Evolutionary conservation across 1,140 invertebrate species (phyloP), one percentile per base, ranked within the genome.

Genomic region (Megathymus violae): DNA sequence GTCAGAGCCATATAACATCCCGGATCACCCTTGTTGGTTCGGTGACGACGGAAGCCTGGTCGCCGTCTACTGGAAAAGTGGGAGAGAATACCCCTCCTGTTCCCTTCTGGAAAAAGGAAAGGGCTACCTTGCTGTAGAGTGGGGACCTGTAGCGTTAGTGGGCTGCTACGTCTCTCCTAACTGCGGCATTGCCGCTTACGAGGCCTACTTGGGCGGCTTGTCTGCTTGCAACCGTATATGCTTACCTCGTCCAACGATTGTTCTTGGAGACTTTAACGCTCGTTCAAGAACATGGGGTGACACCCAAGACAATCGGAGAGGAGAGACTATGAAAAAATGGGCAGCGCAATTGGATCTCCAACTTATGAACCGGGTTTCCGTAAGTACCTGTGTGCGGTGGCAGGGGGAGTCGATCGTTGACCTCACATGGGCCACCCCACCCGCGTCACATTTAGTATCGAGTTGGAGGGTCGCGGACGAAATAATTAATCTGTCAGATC

Each of bases 1-100:
- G 5, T 50, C 62, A n/a, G 64, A 71, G 16, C 65, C 69, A 4
- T 65, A 64, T 14, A 11, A 6, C 4, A 51, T 71, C 4, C 69
- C 62, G 0, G 40, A 58, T 9, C 62, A 62, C 38, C 61, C 61
- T 7, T 40, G 51, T 0, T 73, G 71, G 71, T 50, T 67, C n/a
- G 11, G 50, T 1, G 58, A 71, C 7, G 25, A 47, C 4, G 9
- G 4, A 7, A 9, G n/a, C 6, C 25, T 34, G 1, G 56, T 64
- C 1, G 43, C 54, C 7, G 9, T 64, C 6, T 60, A 59, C 7
- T 63, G 47, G 47, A 19, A 14, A 14, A 46, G 54, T 11, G 27
- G 17, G 7, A 15, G 14, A 11, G 14, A 25, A 0, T 22, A 25
- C 22, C 38, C 61, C 16, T 11, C 43, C 10, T 70, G 62, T 14